These are phyloP conservation scores for Eupithecia tripunctaria DNA, from an alignment of 2,888 invertebrate genomes.

Conservation along the genomic window DNA sequence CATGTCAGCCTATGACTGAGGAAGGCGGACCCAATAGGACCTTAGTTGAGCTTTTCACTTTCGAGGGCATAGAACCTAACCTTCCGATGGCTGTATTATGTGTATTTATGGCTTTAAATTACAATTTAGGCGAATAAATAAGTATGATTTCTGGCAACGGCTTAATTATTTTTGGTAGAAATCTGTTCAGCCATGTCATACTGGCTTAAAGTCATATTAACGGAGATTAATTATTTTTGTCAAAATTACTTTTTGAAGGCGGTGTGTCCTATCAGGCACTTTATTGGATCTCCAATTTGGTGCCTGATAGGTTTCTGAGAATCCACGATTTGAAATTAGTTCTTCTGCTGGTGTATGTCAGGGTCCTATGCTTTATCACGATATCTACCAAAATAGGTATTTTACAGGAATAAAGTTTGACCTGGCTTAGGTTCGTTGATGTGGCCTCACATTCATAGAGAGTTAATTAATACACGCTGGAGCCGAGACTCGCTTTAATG, in stretches of 20 bases:
- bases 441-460: constrained; percentile 39
- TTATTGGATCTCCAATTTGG: neutral
- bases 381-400: neutral
- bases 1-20: too few species aligned
- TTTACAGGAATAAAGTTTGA: neutral
- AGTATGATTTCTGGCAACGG: neutral
- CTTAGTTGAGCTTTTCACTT: too few species aligned
- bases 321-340: too few species aligned
- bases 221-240: too few species aligned
- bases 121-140: too few species aligned
- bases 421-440: neutral
- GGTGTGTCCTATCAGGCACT: neutral
- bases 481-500: constrained; percentile 36
- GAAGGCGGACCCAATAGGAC: too few species aligned
- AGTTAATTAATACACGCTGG: constrained; percentile 51
- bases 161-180: neutral
- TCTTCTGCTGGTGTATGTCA: neutral
- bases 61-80: too few species aligned
- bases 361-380: neutral
- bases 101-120: too few species aligned
- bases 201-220: neutral
- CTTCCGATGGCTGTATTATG: too few species aligned
- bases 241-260: too few species aligned
- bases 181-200: neutral
- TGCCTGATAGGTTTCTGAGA: too few species aligned